These are phyloP conservation scores for Montipora efflorescens DNA, from an alignment of 64 coral and sea anemone species.

Conservation along the genomic window DNA sequence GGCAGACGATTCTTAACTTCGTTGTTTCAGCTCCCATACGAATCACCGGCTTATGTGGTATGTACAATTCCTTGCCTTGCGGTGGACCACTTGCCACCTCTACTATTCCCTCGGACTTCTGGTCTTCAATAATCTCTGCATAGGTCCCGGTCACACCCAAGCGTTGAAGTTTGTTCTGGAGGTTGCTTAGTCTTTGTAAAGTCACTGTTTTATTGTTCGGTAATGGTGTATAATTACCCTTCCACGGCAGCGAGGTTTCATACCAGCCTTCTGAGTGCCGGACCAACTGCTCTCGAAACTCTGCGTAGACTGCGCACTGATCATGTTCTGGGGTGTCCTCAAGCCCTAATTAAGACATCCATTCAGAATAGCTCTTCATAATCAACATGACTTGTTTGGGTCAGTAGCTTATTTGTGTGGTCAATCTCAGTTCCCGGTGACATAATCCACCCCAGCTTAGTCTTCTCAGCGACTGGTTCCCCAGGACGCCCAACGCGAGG, in stretches of 20 bases:
- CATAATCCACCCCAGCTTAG: no score
- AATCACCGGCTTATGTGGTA: neutral
- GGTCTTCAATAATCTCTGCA: no score
- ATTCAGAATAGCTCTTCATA: no score
- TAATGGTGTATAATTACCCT: conserved; percentile 3
- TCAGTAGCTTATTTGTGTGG: no score
- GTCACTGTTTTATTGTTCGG: neutral
- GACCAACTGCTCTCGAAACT: neutral
- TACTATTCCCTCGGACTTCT: no score
- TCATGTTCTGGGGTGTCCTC: neutral
- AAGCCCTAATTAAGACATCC: no score
- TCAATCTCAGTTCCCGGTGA: no score
- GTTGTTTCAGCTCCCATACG: no score
- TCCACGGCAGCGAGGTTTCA: conserved; percentile 29
- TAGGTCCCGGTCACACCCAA: no score
- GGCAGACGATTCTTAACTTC: neutral
- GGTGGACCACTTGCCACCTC: neutral
- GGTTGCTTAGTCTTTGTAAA: no score
- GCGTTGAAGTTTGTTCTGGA: no score
- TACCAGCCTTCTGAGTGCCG: neutral
- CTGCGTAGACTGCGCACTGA: neutral
- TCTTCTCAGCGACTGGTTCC: neutral
- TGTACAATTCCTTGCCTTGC: conserved; percentile 1
- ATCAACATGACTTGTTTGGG: no score
- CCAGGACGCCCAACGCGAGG: neutral